These are phyloP conservation scores for Falcaria lacertinaria DNA, from an alignment of 2,888 invertebrate genomes.

Conservation along the genomic window DNA sequence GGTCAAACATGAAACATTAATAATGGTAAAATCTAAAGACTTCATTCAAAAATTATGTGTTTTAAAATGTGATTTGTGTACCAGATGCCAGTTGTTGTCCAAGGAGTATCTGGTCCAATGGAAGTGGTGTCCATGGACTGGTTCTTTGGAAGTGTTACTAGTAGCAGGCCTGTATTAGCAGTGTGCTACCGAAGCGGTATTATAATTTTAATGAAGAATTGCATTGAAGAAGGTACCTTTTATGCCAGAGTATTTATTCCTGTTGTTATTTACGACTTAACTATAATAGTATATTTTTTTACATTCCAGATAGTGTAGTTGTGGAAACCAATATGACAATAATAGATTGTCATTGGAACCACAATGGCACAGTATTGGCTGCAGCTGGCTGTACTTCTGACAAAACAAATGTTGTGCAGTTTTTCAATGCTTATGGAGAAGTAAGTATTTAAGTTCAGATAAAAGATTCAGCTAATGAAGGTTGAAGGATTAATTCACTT, in stretches of 20 bases:
- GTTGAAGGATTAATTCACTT: not conserved
- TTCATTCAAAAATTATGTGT: no score
- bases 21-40: no score
- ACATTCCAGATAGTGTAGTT: slow-evolving; percentile 85
- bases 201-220: slow-evolving; percentile 93
- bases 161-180: slow-evolving; percentile 88
- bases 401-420: slow-evolving; percentile 90
- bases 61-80: no score
- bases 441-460: slow-evolving; percentile 52
- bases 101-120: slow-evolving; percentile 77
- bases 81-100: slow-evolving; percentile 89
- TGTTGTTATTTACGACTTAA: no score
- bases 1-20: no score
- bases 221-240: slow-evolving; percentile 88
- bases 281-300: not conserved
- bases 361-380: slow-evolving; percentile 93
- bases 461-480: not conserved
- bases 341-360: slow-evolving; percentile 94
- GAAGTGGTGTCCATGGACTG: slow-evolving; percentile 90
- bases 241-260: no score
- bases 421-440: slow-evolving; percentile 93
- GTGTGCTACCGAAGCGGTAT: slow-evolving; percentile 94
- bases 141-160: slow-evolving; percentile 89
- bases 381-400: slow-evolving; percentile 85
- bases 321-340: slow-evolving; percentile 91